A percentile compares a stretch with the other conserved stretches of the same genome.
Evolutionary conservation across 2,113 vertebrate species (phyloP).

Genomic region (Clarias magur): DNA sequence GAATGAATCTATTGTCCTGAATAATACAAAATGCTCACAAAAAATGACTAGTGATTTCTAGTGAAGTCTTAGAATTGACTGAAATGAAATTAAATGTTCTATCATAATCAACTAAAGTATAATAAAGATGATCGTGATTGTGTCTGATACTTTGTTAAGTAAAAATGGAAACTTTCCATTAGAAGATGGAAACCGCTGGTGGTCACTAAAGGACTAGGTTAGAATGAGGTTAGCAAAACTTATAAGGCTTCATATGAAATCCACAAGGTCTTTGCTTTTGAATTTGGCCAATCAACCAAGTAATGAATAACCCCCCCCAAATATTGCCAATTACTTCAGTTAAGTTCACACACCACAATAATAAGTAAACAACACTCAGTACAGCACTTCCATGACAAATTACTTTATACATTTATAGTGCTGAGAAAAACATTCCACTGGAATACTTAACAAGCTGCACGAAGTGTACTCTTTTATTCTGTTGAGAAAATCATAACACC

Average conservation of each 20-base stretch:
- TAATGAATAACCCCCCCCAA: neutral
- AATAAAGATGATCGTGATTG: neutral
- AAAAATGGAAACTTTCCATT: neutral
- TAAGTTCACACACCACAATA: neutral
- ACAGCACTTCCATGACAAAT: neutral
- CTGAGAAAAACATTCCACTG: neutral
- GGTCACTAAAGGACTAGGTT: neutral
- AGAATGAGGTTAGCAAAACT: neutral
- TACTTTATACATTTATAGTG: constrained; percentile 4
- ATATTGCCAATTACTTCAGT: constrained; percentile 2
- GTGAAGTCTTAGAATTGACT: too few relatives aligned
- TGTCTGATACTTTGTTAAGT: neutral
- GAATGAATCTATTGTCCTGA: constrained; percentile 29
- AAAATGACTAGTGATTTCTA: too few relatives aligned
- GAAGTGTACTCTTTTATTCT: neutral
- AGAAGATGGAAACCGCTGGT: neutral
- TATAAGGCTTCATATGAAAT: neutral
- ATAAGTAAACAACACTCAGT: neutral
- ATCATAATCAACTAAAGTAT: too few relatives aligned
- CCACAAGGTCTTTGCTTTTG: neutral
- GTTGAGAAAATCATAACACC: constrained; percentile 25
- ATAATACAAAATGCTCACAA: constrained; percentile 5
- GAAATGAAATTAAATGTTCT: too few relatives aligned
- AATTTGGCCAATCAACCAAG: neutral
- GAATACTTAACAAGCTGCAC: neutral